A percentile compares a stretch with the other conserved stretches of the same genome.
Conservation (phyloP, 2,113 vertebrate species). For the Panthera uncia region DNA sequence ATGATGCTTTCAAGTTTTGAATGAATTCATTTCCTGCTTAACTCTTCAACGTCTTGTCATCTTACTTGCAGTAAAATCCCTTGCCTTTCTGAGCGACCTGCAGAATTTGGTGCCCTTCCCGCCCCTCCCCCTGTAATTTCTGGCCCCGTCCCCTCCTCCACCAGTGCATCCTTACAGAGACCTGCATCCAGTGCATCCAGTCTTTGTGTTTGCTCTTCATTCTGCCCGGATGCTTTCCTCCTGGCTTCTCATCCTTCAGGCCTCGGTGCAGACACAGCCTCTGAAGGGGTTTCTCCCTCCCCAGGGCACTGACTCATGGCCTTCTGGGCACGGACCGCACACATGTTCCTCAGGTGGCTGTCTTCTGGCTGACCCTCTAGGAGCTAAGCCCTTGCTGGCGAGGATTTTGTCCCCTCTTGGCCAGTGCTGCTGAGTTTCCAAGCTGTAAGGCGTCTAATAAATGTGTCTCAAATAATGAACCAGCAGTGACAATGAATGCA, state of each 20-base stretch:
- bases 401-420: not conserved
- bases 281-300: not conserved
- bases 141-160: rapidly evolving
- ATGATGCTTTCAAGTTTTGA: not conserved
- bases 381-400: rapidly evolving
- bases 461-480: not conserved
- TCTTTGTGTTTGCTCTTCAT: not conserved
- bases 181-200: rapidly evolving
- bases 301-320: rapidly evolving
- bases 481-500: not conserved
- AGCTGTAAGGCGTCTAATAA: too few relatives aligned
- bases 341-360: rapidly evolving
- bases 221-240: too few relatives aligned
- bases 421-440: not conserved
- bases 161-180: too few relatives aligned
- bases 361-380: not conserved
- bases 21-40: not conserved
- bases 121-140: too few relatives aligned
- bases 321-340: not conserved
- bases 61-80: not conserved
- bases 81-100: not conserved
- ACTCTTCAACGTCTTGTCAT: not conserved
- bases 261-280: not conserved
- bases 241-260: not conserved
- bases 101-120: rapidly evolving